These are phyloP conservation scores for Diaprepes abbreviatus DNA, from an alignment of 2,888 invertebrate species.

Conservation along the genomic window DNA sequence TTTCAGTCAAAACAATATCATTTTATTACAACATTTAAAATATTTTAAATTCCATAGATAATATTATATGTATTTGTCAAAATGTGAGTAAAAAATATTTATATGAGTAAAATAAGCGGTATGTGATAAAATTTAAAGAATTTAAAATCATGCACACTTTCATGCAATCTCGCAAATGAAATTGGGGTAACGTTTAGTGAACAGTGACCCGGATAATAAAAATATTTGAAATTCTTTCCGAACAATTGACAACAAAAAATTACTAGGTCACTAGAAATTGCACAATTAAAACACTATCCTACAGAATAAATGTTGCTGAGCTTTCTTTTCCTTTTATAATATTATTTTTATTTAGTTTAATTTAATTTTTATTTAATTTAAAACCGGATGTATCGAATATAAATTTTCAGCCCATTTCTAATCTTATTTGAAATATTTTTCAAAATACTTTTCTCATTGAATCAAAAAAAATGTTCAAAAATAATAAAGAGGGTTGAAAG, in stretches of 20 bases:
- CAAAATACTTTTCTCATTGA: too few species aligned
- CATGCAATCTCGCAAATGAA: conserved; percentile 51
- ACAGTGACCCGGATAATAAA: conserved; percentile 53
- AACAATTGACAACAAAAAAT: conserved; percentile 59
- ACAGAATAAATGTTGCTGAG: conserved; percentile 38
- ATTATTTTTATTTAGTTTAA: neutral
- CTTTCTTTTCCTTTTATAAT: conserved; percentile 33
- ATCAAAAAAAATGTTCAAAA: neutral
- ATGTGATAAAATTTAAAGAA: conserved; percentile 14
- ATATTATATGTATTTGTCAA: neutral
- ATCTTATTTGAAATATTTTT: too few species aligned
- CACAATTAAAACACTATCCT: conserved; percentile 43
- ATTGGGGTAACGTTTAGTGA: conserved; percentile 54
- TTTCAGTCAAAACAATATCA: neutral
- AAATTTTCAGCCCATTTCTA: neutral
- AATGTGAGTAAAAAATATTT: neutral
- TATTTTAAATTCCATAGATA: neutral
- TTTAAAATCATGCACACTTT: conserved; percentile 31
- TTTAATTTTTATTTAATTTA: conserved; percentile 8
- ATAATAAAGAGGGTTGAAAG: neutral
- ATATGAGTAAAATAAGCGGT: neutral
- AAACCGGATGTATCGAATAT: conserved; percentile 22
- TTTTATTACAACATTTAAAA: conserved; percentile 6
- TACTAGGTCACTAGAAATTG: conserved; percentile 52
- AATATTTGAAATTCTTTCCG: conserved; percentile 65